Evolutionary conservation across 2,888 invertebrate genomes (phyloP), one percentile per base, ranked within the genome.

Genomic region (Slavum lentiscoides): DNA sequence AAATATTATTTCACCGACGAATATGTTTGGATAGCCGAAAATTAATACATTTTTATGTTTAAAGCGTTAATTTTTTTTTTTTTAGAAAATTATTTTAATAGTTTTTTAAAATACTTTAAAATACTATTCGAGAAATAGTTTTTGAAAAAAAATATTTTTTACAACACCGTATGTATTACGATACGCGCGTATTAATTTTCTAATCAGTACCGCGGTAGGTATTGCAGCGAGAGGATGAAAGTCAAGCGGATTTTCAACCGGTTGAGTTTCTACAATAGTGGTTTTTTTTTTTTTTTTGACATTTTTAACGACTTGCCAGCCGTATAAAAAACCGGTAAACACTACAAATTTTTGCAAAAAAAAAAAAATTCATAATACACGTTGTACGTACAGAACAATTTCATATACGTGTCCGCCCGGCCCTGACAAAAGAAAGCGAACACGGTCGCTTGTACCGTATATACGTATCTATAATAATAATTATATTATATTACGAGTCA

Each of bases 381-480:
- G 39, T 39, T 17, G 21, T 49, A 13, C 49, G 15, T 13, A 8
- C 9, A 37, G 19, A 19, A 67, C 23, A 39, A 74, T 74, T 55
- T 37, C 55, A 43, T 39, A 43, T 58, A 58, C 58, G 37, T 55
- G n/a, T 9, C 49, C n/a, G n/a, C n/a, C 43, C 43, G 43, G 43
- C 15, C 2, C 30, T 30, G 11, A 23, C 64, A 66, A 66, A 82
- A 59, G 69, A 82, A 75, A 64, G 74, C 75, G 81, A 82, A 75
- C 53, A 81, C 39, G 43, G 30, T 4, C 1, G 30, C n/a, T n/a
- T n/a, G n/a, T n/a, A n/a, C n/a, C 43, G 43, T 6, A 7, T 43
- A 43, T 11, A 11, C 11, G 11, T 43, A 43, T 43, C 2, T 43
- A 43, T 43, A 7, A 9, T 43, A 43, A 43, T 43, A 43, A 11